Base-by-base conservation (phyloP, 1,140 invertebrate species). In the Drosophila yakuba region DNA sequence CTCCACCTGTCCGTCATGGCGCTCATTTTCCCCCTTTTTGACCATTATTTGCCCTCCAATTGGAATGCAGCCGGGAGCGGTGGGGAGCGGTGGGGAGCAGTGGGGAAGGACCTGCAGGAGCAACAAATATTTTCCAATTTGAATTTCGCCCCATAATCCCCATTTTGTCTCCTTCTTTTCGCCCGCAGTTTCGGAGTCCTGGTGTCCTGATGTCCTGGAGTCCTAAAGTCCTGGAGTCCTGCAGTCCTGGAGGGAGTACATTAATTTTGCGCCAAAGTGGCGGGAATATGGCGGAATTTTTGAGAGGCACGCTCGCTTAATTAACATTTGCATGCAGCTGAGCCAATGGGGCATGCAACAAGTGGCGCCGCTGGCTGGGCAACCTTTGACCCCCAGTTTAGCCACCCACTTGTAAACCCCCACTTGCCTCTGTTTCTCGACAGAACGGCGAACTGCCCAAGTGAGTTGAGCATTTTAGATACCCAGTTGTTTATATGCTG, bases 51-150 rank as follows among this genome's bases (percentile, higher is more conserved):
- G 35, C 7, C 58, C 58, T 4, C 15, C n/a, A 32, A 35, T 41
- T 56, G 43, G 36, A 43, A 44, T 68, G 41, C 58, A 56, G 2
- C 38, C 51, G 36, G 44, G 25, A 55, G 23, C 60, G 55, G 32
- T 11, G 32, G 36, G 44, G 25, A 55, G 23, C 60, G 55, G 32
- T 11, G 32, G 41, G 47, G 10, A 41, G 20, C 48, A 39, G 23
- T 10, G 10, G 17, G 14, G 10, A 2, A 20, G 43, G 43, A 45
- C 4, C 17, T 20, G 17, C 62, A 35, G 63, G 7, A 45, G 38
- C 39, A 38, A 43, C 57, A 63, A 74, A 74, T 55, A 74, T 74
- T 74, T 73, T 74, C 52, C 71, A 74, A 74, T 74, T 74, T 62
- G 57, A 48, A 55, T 52, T 74, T 20, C 23, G 23, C 35, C 48